A percentile compares a stretch with the other conserved stretches of the same genome.
These are phyloP conservation scores for Orestias chungarensis DNA, from an alignment of 2,797 vertebrate species.

Conservation along the genomic window DNA sequence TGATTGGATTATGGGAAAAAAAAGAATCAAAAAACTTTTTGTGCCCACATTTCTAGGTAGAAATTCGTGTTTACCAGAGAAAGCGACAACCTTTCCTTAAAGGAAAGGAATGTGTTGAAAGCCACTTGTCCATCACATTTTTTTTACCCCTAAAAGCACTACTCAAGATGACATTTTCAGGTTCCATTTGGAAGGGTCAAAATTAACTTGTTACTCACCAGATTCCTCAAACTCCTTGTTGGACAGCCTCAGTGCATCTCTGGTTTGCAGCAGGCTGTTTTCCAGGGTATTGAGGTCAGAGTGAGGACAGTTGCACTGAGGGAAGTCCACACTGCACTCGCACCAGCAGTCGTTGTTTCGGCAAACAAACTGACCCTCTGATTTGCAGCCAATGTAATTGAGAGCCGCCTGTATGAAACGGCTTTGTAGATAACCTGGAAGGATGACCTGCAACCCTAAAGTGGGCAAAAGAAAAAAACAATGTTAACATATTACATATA, in stretches of 20 bases:
- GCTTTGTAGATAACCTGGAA: constrained; percentile 89
- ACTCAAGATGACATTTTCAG: constrained; percentile 47
- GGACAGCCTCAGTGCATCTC: constrained; percentile 85
- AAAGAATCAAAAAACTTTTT: constrained; percentile 31
- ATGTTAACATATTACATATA: neutral
- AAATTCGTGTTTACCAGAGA: neutral
- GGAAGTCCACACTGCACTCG: constrained; percentile 85
- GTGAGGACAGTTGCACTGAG: constrained; percentile 93
- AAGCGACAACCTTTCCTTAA: neutral
- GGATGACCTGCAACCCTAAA: constrained; percentile 90
- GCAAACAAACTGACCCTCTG: constrained; percentile 93
- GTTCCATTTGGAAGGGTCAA: constrained; percentile 14
- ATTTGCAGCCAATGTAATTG: constrained; percentile 94
- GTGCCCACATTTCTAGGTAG: constrained; percentile 3
- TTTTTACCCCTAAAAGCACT: constrained; percentile 22
- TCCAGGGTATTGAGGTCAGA: constrained; percentile 91
- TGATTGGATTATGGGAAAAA: constrained; percentile 21
- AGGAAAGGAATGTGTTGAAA: constrained; percentile 13
- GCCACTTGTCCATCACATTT: constrained; percentile 5
- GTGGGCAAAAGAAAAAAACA: neutral
- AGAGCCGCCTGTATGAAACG: constrained; percentile 93
- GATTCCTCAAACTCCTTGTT: constrained; percentile 93
- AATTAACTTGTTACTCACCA: constrained; percentile 75
- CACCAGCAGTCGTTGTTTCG: constrained; percentile 94
- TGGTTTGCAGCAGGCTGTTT: constrained; percentile 85